phyloP scores from a whole-genome alignment of 2,888 invertebrate species.

The Vannuccia rotundouncinata region DNA sequence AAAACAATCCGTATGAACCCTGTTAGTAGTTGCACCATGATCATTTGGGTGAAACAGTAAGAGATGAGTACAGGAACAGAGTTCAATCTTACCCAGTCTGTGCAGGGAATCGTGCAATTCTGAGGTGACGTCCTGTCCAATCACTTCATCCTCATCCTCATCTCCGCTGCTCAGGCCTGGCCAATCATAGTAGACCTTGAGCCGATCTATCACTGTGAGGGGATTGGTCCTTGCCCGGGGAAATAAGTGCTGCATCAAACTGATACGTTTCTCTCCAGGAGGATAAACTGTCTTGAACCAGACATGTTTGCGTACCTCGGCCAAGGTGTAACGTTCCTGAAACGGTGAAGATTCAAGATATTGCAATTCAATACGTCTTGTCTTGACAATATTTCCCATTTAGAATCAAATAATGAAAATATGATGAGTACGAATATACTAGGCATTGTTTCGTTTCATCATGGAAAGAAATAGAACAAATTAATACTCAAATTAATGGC shows the following conservation, averaged over 20 bases:
- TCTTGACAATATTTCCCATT: too few relatives aligned
- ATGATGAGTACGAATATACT: too few relatives aligned
- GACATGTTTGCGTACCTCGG: not conserved
- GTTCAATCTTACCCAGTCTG: not conserved
- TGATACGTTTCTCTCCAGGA: not conserved
- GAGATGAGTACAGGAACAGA: too few relatives aligned
- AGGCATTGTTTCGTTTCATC: too few relatives aligned
- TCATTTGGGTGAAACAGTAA: too few relatives aligned
- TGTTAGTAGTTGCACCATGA: too few relatives aligned
- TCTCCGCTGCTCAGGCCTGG: not conserved
- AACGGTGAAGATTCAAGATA: too few relatives aligned
- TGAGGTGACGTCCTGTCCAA: not conserved
- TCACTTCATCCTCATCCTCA: not conserved
- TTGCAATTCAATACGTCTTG: too few relatives aligned
- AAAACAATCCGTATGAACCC: too few relatives aligned
- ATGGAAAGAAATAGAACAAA: too few relatives aligned
- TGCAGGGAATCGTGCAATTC: not conserved
- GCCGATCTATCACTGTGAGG: not conserved
- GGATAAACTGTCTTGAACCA: not conserved
- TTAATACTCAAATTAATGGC: too few relatives aligned
- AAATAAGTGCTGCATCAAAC: not conserved
- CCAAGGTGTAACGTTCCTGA: not conserved
- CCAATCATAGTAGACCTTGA: not conserved
- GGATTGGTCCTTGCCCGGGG: not conserved
- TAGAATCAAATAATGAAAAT: too few relatives aligned